Evolutionary conservation across 2,797 vertebrate genomes (phyloP), one percentile per base, ranked within the genome.

Genomic region (Caiman crocodilus): DNA sequence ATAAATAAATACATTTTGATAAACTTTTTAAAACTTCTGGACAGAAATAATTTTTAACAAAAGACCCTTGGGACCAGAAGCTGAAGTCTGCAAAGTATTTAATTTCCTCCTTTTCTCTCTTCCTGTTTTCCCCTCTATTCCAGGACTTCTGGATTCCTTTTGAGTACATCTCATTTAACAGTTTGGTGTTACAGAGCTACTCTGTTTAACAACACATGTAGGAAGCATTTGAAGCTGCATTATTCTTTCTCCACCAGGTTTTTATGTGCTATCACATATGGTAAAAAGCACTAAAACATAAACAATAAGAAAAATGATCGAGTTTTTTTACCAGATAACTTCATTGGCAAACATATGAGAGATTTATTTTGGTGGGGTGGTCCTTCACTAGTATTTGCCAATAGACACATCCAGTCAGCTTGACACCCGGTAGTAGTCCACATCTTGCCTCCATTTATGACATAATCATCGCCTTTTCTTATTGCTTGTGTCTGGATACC

Each of bases 371-470:
- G 98, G 96, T 99, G 98, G 1, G 97, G 79, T 3, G 97, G 98
- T 30, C 98, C 98, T 11, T 98, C 96, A 1, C 97, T 97, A 71
- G 98, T 98, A 96, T 98, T 99, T 87, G 98, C 98, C 28, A 98
- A 96, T 13, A 99, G 97, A 94, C 98, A 99, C 98, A 99, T 99
- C 98, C 98, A 98, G 95, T 99, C 98, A 2, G 98, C 98, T 95
- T 99, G 98, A 78, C 97, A 97, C 3, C 98, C 98, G 0, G 93
- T 98, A 0, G 98, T 98, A 58, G 97, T 98, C 98, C 98, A 99
- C 98, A 98, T 99, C 96, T 99, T 99, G 3, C 98, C 98, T 1
- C 98, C 98, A 26, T 98, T 98, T 91, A 99, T 98, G 64, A 99
- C 90, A 17, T 97, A 98, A 11, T 99, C 98, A 63, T 98, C 95